Evolutionary conservation across 2,113 vertebrate genomes (phyloP), one percentile per base, ranked within the genome.

Genomic region (Apus apus): DNA sequence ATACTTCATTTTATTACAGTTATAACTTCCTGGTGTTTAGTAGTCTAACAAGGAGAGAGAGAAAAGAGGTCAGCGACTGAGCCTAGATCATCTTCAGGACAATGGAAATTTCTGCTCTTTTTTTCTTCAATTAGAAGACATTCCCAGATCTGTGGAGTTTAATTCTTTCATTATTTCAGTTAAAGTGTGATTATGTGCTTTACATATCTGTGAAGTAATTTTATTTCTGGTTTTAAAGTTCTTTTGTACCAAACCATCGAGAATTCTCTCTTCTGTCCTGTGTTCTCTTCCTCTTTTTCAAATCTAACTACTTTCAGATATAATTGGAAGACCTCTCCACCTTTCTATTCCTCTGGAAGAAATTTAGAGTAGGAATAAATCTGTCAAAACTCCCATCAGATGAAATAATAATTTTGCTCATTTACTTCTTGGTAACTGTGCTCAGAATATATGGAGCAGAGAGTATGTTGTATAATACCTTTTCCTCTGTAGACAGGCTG

Each of bases 21-120:
- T 89, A 94, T 84, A 88, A 96, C 88, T 96, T 95, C 85, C 30
- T 34, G 54, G 17, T 95, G 64, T 94, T 97, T 95, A 95, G 95
- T 83, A 96, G 94, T 84, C 50, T 87, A 94, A 93, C 65, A 95
- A 86, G 80, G 61, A 32, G 56, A 93, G 79, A 91, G 93, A 87
- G 68, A 92, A 95, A 71, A 92, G 91, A 94, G 70, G 68, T 96
- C 91, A 93, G 65, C 27, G 94, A 66, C 61, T 91, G 93, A 93
- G 87, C 85, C 70, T 78, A 84, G 94, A 90, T 91, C 80, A 97
- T 79, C 85, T 93, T 95, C 88, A 87, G 65, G 75, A 90, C 76
- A 96, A 87, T 8, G 14, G 66, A 87, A 82, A 62, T 83, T 94
- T 95, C 88, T 94, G 58, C 68, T 96, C 65, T 92, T 94, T 90